A percentile compares a stretch with the other conserved stretches of the same genome.
These are phyloP conservation scores for Erinaceus europaeus DNA, from an alignment of 2,113 vertebrate genomes.

Conservation along the genomic window DNA sequence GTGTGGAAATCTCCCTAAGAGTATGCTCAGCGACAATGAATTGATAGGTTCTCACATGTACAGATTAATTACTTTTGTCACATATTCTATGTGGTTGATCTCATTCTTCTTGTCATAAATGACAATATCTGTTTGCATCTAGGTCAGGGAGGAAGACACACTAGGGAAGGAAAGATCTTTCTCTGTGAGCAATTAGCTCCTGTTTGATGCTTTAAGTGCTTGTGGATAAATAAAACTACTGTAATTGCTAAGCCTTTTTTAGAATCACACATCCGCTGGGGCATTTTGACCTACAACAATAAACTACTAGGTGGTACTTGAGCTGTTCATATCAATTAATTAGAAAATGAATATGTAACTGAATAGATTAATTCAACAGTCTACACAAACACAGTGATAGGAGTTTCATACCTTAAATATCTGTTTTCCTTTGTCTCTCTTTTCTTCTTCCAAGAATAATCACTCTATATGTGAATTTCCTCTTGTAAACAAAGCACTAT, in stretches of 20 bases:
- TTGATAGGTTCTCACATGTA: background rate
- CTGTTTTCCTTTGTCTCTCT: background rate
- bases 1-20: conserved; percentile 7
- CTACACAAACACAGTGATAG: background rate
- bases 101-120: conserved; percentile 51
- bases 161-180: conserved; percentile 29
- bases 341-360: conserved; percentile 45
- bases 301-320: conserved; percentile 51
- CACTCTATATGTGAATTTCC: background rate
- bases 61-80: conserved; percentile 27
- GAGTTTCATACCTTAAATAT: background rate
- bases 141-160: conserved; percentile 27
- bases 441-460: background rate
- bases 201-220: conserved; percentile 49
- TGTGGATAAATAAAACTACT: conserved; percentile 69
- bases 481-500: background rate
- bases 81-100: background rate
- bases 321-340: conserved; percentile 68
- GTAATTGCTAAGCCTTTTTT: conserved; percentile 63
- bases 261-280: conserved; percentile 47
- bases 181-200: conserved; percentile 60
- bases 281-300: conserved; percentile 54
- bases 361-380: conserved; percentile 14
- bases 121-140: conserved; percentile 10
- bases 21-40: background rate